These are phyloP conservation scores for Drosophila oshimai DNA, from an alignment of 1,140 invertebrate genomes.

Conservation along the genomic window DNA sequence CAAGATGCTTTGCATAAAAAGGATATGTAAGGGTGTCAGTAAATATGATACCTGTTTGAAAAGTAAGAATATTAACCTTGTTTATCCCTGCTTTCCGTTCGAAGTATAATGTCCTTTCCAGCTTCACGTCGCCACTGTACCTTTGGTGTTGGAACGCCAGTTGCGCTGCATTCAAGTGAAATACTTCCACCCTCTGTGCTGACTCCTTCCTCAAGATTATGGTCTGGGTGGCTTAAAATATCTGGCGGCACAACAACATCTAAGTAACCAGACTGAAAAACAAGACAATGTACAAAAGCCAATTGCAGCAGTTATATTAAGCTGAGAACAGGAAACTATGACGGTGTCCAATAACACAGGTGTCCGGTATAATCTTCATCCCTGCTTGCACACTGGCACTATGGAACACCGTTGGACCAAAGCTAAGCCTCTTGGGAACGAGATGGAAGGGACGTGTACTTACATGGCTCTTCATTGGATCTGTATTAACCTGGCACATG, in stretches of 20 bases:
- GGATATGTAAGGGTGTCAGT: too few species aligned
- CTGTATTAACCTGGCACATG: slow-evolving; percentile 96
- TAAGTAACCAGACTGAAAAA: slow-evolving; percentile 89
- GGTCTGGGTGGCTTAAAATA: slow-evolving; percentile 87
- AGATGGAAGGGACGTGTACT: slow-evolving; percentile 58
- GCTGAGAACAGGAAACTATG: background rate
- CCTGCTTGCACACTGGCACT: background rate
- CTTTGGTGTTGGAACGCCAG: slow-evolving; percentile 90
- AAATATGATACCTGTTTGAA: too few species aligned
- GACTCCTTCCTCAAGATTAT: slow-evolving; percentile 84
- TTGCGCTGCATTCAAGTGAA: slow-evolving; percentile 89
- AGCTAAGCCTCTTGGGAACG: slow-evolving; percentile 11
- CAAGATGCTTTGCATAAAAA: too few species aligned
- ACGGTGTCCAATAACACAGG: background rate
- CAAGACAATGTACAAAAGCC: background rate
- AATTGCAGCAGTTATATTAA: background rate
- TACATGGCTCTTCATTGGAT: slow-evolving; percentile 95
- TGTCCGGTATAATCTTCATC: background rate
- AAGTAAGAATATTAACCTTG: slow-evolving; percentile 85
- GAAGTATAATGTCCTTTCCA: slow-evolving; percentile 88
- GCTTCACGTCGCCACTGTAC: slow-evolving; percentile 90
- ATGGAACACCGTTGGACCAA: background rate
- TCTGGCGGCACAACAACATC: slow-evolving; percentile 93
- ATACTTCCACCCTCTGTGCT: slow-evolving; percentile 90
- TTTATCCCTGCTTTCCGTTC: slow-evolving; percentile 87